Percentiles rank a stretch among this genome's conserved stretches.
phyloP scores from a whole-genome alignment of 2,888 invertebrate genomes.

The Graphium colonna region DNA sequence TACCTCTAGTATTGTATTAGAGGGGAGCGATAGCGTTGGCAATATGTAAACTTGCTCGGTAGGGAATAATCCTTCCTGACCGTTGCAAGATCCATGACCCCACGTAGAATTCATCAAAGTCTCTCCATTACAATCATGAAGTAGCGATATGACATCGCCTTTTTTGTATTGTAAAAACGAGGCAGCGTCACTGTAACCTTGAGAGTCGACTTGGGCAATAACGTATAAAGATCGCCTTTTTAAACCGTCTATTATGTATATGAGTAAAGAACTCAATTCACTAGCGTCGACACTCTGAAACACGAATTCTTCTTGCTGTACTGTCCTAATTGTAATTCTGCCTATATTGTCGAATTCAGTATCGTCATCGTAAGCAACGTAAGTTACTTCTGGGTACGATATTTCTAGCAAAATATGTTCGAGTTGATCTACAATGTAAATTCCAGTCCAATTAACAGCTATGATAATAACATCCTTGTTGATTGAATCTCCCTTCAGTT shows the following conservation, averaged over 20 bases:
- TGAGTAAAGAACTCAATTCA: slow-evolving; percentile 90
- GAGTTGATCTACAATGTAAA: slow-evolving; percentile 94
- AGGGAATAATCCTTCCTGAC: slow-evolving; percentile 89
- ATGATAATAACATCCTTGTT: slow-evolving; percentile 89
- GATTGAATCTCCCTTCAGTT: slow-evolving; percentile 84
- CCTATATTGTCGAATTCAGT: slow-evolving; percentile 77
- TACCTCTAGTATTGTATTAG: slow-evolving; percentile 82
- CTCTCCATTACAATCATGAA: slow-evolving; percentile 87
- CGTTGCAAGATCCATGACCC: slow-evolving; percentile 86
- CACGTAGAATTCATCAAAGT: slow-evolving; percentile 85
- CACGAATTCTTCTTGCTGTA: slow-evolving; percentile 93
- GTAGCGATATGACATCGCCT: slow-evolving; percentile 91
- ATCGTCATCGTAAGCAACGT: slow-evolving; percentile 82
- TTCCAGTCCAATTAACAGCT: slow-evolving; percentile 96
- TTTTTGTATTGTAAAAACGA: slow-evolving; percentile 81
- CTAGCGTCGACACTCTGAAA: slow-evolving; percentile 94
- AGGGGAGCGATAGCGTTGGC: slow-evolving; percentile 89
- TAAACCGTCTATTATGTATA: slow-evolving; percentile 91
- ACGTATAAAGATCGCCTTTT: slow-evolving; percentile 92
- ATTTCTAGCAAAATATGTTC: slow-evolving; percentile 94
- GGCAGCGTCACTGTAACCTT: slow-evolving; percentile 75
- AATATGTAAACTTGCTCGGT: slow-evolving; percentile 92
- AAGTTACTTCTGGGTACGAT: slow-evolving; percentile 91
- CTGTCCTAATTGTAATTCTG: slow-evolving; percentile 87
- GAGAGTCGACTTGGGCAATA: slow-evolving; percentile 84